Percentiles rank a stretch among this genome's conserved stretches.
Conservation (phyloP, 2,113 vertebrate species). For the Channa argus region DNA sequence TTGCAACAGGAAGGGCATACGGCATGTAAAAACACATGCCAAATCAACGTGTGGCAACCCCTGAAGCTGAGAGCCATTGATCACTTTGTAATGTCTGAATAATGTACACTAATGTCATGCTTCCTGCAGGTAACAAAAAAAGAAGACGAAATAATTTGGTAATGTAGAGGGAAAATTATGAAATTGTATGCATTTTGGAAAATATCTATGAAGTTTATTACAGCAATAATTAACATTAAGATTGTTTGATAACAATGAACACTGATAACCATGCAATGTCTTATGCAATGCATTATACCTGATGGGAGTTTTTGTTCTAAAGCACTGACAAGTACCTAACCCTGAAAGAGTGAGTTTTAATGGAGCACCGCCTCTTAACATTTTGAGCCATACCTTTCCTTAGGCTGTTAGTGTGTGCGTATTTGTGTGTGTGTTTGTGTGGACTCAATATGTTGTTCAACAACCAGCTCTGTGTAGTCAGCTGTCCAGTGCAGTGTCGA, state of each 20-base stretch:
- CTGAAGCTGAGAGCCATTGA: no score
- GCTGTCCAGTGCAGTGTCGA: constrained; percentile 70
- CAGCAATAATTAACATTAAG: no score
- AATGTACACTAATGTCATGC: no score
- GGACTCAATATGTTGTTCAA: constrained; percentile 74
- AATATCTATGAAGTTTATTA: no score
- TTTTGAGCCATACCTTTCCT: constrained; percentile 48
- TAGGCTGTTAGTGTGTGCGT: constrained; percentile 43
- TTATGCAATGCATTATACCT: constrained; percentile 1
- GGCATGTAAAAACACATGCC: no score
- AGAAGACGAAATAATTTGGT: no score
- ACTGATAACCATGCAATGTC: neutral
- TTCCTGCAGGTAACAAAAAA: no score
- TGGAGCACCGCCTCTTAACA: constrained; percentile 42
- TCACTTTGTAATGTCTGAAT: no score
- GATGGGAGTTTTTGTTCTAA: constrained; percentile 35
- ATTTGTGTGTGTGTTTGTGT: constrained; percentile 17
- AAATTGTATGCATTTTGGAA: no score
- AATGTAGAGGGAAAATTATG: no score
- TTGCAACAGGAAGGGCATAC: no score
- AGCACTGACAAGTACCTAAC: constrained; percentile 55
- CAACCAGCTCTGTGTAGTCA: constrained; percentile 75
- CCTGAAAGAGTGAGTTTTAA: constrained; percentile 63
- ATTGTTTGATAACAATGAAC: neutral
- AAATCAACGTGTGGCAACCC: no score